Base-by-base conservation (phyloP, 2,888 invertebrate species). In the Pristionchus arcanus region DNA sequence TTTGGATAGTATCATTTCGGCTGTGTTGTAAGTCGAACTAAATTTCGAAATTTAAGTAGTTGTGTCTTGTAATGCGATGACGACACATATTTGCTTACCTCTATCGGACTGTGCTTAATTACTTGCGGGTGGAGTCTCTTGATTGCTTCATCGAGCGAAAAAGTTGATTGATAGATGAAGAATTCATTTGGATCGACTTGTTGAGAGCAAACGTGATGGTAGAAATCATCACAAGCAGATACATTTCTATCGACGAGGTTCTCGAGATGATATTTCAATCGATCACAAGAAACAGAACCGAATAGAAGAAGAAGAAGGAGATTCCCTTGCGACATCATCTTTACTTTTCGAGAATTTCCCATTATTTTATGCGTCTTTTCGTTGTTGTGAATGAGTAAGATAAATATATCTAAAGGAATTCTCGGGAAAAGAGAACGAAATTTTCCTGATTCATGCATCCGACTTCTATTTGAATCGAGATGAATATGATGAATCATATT, bases 191-290 rank as follows among this genome's bases (percentile, higher is more conserved):
- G 81, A n/a, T 81, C 81, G n/a, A 19, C 81, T n/a, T 49, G 5
- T 81, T 81, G 81, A 15, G 81, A 81, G 53, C 81, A 81, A n/a
- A 42, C 42, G 42, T 77, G 77, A 49, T 42, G 77, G 25, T 77
- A 77, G 77, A 77, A 77, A n/a, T 77, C 77, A 42, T 77, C 77
- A 49, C 77, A 49, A 49, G 42, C 34, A 15, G 74, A 74, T 19
- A 74, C 21, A 37, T 34, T 37, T 37, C 74, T 34, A 25, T 77
- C 77, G 77, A 77, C 42, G 42, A 77, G 77, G n/a, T 77, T 77
- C 42, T 77, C 77, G 5, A 77, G 77, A 42, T 77, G 77, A 25
- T 16, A 71, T 71, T 11, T 71, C 31, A 71, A 19, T 71, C 71
- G 71, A 71, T 71, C 71, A 16, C 31, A 34, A 19, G 15, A 16